phyloP scores from a whole-genome alignment of 1,140 invertebrate genomes.

The Platorchestia sp. region DNA sequence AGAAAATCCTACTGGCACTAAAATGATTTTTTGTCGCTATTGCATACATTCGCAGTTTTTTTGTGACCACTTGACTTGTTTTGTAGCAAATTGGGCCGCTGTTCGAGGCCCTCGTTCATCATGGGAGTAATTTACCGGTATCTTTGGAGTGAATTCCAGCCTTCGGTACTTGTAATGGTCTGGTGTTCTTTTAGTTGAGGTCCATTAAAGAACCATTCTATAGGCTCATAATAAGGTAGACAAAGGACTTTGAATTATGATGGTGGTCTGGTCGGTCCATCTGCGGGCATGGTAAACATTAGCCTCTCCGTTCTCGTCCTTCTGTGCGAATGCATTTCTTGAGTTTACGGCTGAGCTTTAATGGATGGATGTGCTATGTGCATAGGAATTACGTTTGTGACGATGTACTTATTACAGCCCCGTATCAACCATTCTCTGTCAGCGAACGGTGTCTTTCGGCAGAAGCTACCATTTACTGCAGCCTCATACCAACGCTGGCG shows the following conservation, averaged over 20 bases:
- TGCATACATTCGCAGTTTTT: background rate
- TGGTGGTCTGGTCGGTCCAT: conserved; percentile 29
- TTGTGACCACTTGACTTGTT: background rate
- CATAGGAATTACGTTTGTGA: background rate
- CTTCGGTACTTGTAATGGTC: conserved; percentile 22
- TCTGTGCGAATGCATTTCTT: background rate
- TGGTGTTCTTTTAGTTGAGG: background rate
- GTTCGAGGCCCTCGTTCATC: background rate
- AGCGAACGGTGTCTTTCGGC: background rate
- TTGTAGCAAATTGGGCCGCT: background rate
- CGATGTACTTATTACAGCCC: background rate
- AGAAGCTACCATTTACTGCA: background rate
- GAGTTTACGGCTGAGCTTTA: background rate
- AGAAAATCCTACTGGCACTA: background rate
- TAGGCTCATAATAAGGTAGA: conserved; percentile 44
- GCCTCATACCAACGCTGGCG: background rate
- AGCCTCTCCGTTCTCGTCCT: background rate
- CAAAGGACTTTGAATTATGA: conserved; percentile 47
- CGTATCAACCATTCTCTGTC: background rate
- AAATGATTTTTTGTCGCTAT: background rate
- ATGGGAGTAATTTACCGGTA: conserved; percentile 39
- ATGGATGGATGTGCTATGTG: background rate
- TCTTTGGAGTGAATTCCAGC: background rate
- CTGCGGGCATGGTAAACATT: background rate
- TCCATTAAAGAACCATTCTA: conserved; percentile 44